Evolutionary conservation across 2,797 vertebrate genomes (phyloP).

Genomic region (Yasuhikotakia modesta): DNA sequence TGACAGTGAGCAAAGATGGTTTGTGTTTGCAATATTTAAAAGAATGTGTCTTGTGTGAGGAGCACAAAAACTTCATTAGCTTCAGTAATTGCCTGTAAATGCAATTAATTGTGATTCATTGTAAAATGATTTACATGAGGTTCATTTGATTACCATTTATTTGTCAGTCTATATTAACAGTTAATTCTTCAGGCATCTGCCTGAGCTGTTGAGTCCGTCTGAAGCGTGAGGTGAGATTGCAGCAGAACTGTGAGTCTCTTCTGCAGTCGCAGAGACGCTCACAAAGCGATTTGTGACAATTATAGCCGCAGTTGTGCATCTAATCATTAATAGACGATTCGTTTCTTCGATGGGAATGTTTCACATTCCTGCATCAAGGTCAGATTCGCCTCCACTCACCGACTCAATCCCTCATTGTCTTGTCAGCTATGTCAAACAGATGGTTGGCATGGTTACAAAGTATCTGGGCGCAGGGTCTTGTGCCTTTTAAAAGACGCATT

Average conservation of each 20-base stretch:
- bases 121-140: not conserved
- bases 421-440: conserved; percentile 58
- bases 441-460: conserved; percentile 57
- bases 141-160: not conserved
- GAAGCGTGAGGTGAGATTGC: conserved; percentile 5
- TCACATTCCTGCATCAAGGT: conserved; percentile 54
- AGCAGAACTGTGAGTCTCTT: not conserved
- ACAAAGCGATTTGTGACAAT: conserved; percentile 37
- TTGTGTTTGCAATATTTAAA: not conserved
- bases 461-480: conserved; percentile 49
- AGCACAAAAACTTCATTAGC: not conserved
- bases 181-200: conserved; percentile 21
- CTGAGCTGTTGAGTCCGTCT: conserved; percentile 11
- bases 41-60: not conserved
- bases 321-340: conserved; percentile 54
- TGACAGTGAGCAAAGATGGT: not conserved
- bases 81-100: not conserved
- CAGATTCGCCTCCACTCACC: conserved; percentile 44
- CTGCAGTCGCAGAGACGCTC: not conserved
- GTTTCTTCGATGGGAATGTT: conserved; percentile 48
- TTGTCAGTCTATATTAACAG: not conserved
- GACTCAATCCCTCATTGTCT: conserved; percentile 54
- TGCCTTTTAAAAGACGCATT: conserved; percentile 58
- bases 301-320: conserved; percentile 42
- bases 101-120: too few species aligned